phyloP scores from a whole-genome alignment of 2,888 invertebrate genomes.

The Drosophila anomalipes region DNA sequence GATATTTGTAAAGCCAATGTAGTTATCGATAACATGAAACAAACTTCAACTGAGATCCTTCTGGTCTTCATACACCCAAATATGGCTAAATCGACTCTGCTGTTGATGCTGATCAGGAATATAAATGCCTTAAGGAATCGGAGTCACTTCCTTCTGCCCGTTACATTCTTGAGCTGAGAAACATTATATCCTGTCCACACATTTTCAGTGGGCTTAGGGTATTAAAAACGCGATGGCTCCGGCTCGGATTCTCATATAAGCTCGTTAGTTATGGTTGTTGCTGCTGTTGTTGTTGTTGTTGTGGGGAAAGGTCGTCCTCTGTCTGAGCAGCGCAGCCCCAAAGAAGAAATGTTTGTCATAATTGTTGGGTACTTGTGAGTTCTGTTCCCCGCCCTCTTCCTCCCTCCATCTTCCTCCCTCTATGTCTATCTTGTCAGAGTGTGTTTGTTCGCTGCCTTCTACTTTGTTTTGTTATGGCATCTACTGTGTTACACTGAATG shows the following conservation, averaged over 20 bases:
- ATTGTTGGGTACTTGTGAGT: constrained; percentile 75
- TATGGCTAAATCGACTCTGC: not conserved
- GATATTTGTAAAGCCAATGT: not conserved
- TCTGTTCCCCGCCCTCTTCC: not conserved
- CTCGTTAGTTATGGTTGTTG: constrained; percentile 71
- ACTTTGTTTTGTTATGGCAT: constrained; percentile 55
- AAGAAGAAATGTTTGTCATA: constrained; percentile 74
- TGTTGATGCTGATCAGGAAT: not conserved
- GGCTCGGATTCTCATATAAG: constrained; percentile 53
- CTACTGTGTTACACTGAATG: constrained; percentile 49
- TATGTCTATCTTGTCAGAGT: not conserved
- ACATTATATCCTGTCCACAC: not conserved
- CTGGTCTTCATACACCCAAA: not conserved
- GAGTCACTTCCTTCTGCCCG: not conserved
- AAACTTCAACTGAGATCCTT: not conserved
- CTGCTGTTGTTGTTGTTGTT: constrained; percentile 27
- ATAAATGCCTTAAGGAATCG: too few species aligned
- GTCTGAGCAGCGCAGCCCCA: constrained; percentile 14
- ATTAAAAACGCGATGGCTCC: constrained; percentile 26
- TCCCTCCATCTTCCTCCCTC: not conserved
- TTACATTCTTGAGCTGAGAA: not conserved
- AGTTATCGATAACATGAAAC: not conserved
- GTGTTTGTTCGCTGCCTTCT: constrained; percentile 10
- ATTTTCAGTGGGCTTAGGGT: not conserved
- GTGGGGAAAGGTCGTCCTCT: constrained; percentile 70